phyloP scores from a whole-genome alignment of 1,140 invertebrate genomes.

The Neotoxoptera formosana region DNA sequence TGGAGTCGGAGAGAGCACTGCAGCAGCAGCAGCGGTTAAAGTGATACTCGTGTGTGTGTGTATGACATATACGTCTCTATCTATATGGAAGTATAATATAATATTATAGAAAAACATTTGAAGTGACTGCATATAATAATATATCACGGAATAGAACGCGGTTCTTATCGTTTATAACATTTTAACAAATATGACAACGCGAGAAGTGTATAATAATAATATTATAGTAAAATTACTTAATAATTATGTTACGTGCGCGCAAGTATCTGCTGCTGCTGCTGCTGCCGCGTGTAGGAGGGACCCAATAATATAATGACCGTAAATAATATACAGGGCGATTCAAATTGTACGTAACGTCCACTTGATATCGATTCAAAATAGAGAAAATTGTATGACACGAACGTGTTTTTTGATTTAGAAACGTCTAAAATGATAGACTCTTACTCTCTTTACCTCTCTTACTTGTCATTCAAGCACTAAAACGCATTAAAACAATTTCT shows the following conservation, averaged over 20 bases:
- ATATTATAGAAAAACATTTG: background rate
- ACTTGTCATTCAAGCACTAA: too few relatives aligned
- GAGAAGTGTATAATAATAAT: background rate
- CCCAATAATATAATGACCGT: background rate
- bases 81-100: background rate
- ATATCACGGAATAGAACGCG: background rate
- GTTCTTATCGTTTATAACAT: background rate
- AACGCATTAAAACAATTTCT: too few relatives aligned
- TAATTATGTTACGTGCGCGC: background rate
- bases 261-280: too few relatives aligned
- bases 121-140: background rate
- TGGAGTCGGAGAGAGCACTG: background rate
- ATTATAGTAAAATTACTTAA: background rate
- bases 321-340: too few relatives aligned
- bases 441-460: too few relatives aligned
- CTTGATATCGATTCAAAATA: too few relatives aligned
- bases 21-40: background rate
- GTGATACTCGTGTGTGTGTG: background rate
- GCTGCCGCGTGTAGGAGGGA: background rate
- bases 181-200: constrained; percentile 9
- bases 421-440: too few relatives aligned
- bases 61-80: too few relatives aligned
- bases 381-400: too few relatives aligned
- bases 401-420: too few relatives aligned
- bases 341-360: too few relatives aligned